phyloP scores from a whole-genome alignment of 1,140 invertebrate species.

The Dufourea novaeangliae region DNA sequence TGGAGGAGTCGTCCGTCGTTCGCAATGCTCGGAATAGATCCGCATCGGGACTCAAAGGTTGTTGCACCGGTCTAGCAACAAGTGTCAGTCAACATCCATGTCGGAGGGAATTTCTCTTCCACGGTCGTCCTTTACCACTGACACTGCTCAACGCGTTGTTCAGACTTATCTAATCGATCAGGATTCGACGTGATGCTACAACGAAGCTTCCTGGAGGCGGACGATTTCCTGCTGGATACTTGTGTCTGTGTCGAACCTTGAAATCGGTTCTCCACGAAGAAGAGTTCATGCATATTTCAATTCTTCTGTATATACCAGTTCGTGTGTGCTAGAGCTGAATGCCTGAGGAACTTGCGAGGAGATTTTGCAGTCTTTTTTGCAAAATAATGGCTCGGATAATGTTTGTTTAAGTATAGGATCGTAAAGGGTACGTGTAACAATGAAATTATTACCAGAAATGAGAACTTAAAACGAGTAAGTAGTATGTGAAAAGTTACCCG shows the following conservation, averaged over 20 bases:
- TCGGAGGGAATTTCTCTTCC: slow-evolving; percentile 11
- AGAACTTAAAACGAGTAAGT: too few species aligned
- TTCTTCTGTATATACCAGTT: neutral
- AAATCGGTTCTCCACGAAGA: neutral
- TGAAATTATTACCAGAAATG: too few species aligned
- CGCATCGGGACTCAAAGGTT: slow-evolving; percentile 11
- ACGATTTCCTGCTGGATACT: neutral
- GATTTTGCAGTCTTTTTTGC: too few species aligned
- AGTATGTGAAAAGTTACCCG: too few species aligned
- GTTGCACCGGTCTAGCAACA: slow-evolving; percentile 50
- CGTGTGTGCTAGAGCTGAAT: too few species aligned
- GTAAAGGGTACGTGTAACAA: too few species aligned
- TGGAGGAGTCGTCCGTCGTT: neutral
- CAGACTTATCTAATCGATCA: slow-evolving; percentile 50
- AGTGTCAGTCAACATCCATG: slow-evolving; percentile 44
- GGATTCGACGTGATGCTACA: slow-evolving; percentile 4
- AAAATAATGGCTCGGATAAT: too few species aligned
- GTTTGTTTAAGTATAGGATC: too few species aligned
- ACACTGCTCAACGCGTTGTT: neutral
- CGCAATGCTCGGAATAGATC: neutral
- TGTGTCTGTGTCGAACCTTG: neutral
- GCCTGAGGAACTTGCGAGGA: too few species aligned
- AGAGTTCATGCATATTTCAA: neutral
- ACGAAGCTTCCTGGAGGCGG: slow-evolving; percentile 16
- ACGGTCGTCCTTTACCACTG: slow-evolving; percentile 34